Evolutionary conservation across 64 coral and sea anemone genomes (phyloP).

Genomic region (Stichodactyla helianthus): DNA sequence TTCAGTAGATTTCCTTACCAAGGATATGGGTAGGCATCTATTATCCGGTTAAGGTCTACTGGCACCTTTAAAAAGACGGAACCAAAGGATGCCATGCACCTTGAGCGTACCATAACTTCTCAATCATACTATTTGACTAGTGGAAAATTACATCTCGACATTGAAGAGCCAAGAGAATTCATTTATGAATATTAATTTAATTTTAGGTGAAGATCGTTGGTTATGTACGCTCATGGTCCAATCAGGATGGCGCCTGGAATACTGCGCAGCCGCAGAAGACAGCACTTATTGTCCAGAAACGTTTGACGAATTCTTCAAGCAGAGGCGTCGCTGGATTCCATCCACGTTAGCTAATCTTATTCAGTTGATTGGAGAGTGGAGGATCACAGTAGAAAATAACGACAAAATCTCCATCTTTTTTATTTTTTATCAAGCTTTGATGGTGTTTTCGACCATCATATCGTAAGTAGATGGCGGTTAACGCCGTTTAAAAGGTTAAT

Average conservation of each 20-base stretch:
- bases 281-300: conserved; percentile 76
- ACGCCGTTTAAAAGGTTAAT: too few relatives aligned
- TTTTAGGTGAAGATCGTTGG: conserved; percentile 92
- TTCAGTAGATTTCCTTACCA: conserved; percentile 82
- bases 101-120: too few relatives aligned
- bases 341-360: conserved; percentile 84
- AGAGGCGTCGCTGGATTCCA: conserved; percentile 90
- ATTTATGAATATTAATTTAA: neutral
- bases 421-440: conserved; percentile 78
- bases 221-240: conserved; percentile 94
- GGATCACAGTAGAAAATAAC: conserved; percentile 65
- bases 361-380: conserved; percentile 78
- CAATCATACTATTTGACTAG: too few relatives aligned
- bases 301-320: conserved; percentile 93
- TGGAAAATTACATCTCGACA: too few relatives aligned
- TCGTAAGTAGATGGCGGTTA: neutral
- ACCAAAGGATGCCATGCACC: too few relatives aligned
- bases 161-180: too few relatives aligned
- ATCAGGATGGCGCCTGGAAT: conserved; percentile 86
- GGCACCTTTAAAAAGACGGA: too few relatives aligned
- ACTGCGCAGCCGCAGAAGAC: conserved; percentile 94
- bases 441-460: conserved; percentile 9
- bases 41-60: neutral
- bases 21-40: conserved; percentile 71
- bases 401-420: conserved; percentile 76